Evolutionary conservation across 1,140 invertebrate species (phyloP), one percentile per base, ranked within the genome.

Genomic region (Aethina tumida): DNA sequence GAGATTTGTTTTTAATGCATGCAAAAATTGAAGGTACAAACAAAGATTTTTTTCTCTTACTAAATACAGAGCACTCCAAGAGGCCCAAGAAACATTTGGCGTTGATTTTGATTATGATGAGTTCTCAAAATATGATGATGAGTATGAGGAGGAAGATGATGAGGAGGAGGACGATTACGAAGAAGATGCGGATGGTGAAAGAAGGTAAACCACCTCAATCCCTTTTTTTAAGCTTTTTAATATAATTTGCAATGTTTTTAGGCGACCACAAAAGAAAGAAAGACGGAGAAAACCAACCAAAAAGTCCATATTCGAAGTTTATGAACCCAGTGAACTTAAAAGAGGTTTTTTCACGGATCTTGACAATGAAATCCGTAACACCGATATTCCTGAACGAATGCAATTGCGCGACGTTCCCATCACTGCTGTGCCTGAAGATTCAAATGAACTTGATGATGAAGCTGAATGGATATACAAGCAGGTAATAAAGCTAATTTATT

Each of bases 1-100:
- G 10, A 27, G 14, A 12, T 4, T 27, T 13, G 14, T 4, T 9
- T 9, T 27, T 27, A 13, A 12, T 27, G 10, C 25, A 12, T 12
- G 6, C n/a, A 22, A 22, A n/a, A 22, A 22, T 22, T 22, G 21
- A 22, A 22, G 6, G 21, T 6, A 22, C 6, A 7, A 6, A 7
- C 21, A 22, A 6, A 22, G 21, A 7, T 7, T 7, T 22, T 7
- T 22, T n/a, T 22, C 21, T 22, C 21, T 22, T n/a, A 22, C n/a
- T 22, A 7, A 22, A 22, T 43, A 24, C 58, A 87, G 85, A 4
- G 86, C 89, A 1, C 65, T 97, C 16, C 94, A 98, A 75, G 92
- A 98, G 66, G 96, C 96, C 34, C 93, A 98, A 65, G 96, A 99
- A 58, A 97, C 98, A 48, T 99, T 99, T 65, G 97, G 96, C 37